Base-by-base conservation (phyloP, 2,797 vertebrate species). In the Remorina albescens region DNA sequence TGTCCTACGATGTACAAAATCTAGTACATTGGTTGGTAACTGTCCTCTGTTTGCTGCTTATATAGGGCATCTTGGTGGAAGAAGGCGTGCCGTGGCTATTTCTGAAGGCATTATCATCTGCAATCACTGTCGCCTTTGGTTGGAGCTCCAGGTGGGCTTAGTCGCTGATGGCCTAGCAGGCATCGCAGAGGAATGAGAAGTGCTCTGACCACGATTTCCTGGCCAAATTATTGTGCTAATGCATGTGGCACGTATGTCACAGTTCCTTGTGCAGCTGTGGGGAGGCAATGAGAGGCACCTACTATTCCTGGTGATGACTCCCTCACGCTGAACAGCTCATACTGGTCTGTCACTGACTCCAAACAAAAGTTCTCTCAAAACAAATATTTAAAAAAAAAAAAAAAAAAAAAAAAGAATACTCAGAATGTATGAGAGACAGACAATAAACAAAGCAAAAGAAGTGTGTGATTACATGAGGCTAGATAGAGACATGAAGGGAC, bases 221-320 rank as follows among this genome's bases (percentile, higher is more conserved):
- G 0, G 3, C 66, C 10, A 16, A 84, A 78, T 80, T 72, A 47
- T 75, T 21, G 63, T 5, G 32, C 66, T 71, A 87, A 88, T 79
- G 84, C 85, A 59, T 42, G 41, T 42, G 41, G 76, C 79, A 68
- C 75, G 64, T 57, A 58, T 74, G 72, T 82, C 62, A 73, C 19
- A 51, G 55, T 55, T 60, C 73, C 66, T 42, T 68, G 47, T 69
- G 57, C 39, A 68, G 74, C 60, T 44, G 44, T 59, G 53, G 50
- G 59, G 15, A 7, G 60, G 65, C 19, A 49, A 39, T 59, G 71
- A 28, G 51, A 42, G 41, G n/a, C 19, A 50, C 44, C 53, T 1
- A 19, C 36, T 10, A 8, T 34, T 37, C 28, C 34, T 39, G 67
- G 36, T 39, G 21, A 26, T 41, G 62, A 67, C 25, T 70, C 49